Conservation (phyloP, 2,113 vertebrate genomes). For the Ochotona princeps region DNA sequence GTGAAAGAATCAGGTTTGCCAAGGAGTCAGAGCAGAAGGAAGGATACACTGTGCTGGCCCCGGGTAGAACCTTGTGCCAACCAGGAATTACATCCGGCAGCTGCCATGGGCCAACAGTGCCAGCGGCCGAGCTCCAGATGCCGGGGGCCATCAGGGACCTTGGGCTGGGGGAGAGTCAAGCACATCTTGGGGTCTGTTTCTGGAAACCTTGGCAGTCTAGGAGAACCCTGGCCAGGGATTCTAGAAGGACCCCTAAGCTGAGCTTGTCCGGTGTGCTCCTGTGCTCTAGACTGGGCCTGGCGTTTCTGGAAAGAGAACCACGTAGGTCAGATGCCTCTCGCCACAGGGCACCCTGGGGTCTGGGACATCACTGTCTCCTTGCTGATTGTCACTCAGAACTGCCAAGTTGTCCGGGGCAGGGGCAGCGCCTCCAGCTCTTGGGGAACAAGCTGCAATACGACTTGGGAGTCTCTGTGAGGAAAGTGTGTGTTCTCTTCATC, state of each 20-base stretch:
- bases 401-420: too few species aligned
- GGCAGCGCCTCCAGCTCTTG: not conserved
- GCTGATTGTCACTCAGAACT: not conserved
- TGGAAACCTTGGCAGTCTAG: not conserved
- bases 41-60: not conserved
- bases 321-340: not conserved
- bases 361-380: not conserved
- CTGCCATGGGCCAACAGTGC: not conserved
- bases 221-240: too few species aligned
- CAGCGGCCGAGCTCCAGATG: not conserved
- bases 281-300: not conserved
- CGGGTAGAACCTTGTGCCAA: not conserved
- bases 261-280: not conserved
- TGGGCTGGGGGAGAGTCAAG: not conserved
- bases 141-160: fast-evolving
- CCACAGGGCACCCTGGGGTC: not conserved
- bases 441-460: fast-evolving
- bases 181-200: not conserved
- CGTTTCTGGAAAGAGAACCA: not conserved
- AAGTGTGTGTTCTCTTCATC: not conserved
- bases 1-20: not conserved
- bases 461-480: not conserved
- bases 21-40: not conserved
- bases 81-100: not conserved
- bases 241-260: not conserved